phyloP scores from a whole-genome alignment of 2,888 invertebrate genomes.

The Elmis aenea region DNA sequence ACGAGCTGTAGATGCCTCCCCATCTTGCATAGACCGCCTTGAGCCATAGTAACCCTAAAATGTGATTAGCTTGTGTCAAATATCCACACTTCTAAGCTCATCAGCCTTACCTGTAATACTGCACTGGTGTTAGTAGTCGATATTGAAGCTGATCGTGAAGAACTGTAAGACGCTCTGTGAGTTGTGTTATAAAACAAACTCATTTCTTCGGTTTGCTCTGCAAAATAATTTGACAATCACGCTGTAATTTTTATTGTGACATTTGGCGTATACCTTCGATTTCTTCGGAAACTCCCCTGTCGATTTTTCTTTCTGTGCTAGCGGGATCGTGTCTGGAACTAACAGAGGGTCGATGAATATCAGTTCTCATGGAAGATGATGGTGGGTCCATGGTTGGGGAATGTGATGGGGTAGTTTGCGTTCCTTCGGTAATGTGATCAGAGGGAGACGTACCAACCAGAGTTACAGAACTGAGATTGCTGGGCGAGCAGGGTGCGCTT shows the following conservation, averaged over 20 bases:
- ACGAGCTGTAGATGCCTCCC: constrained; percentile 48
- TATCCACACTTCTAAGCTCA: no score
- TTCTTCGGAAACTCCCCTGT: constrained; percentile 31
- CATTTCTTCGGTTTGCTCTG: constrained; percentile 30
- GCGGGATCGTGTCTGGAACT: neutral
- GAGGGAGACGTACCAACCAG: constrained; percentile 58
- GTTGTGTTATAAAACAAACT: constrained; percentile 30
- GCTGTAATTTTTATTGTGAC: no score
- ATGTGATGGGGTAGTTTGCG: constrained; percentile 14
- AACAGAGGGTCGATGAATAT: neutral
- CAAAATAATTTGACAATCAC: constrained; percentile 4
- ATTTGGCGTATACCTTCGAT: constrained; percentile 31
- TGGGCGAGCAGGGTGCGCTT: constrained; percentile 65
- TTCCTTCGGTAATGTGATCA: constrained; percentile 40
- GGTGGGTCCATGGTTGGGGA: constrained; percentile 20
- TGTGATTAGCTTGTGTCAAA: constrained; percentile 7
- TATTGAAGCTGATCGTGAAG: constrained; percentile 42
- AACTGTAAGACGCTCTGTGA: constrained; percentile 39
- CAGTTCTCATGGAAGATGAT: constrained; percentile 3
- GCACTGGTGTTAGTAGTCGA: constrained; percentile 35
- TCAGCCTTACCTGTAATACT: constrained; percentile 38
- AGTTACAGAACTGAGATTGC: constrained; percentile 69
- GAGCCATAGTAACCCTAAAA: constrained; percentile 49
- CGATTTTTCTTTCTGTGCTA: constrained; percentile 20
- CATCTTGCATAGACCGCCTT: constrained; percentile 49